Base-by-base conservation (phyloP, 2,113 vertebrate species). In the Festucalex cinctus region DNA sequence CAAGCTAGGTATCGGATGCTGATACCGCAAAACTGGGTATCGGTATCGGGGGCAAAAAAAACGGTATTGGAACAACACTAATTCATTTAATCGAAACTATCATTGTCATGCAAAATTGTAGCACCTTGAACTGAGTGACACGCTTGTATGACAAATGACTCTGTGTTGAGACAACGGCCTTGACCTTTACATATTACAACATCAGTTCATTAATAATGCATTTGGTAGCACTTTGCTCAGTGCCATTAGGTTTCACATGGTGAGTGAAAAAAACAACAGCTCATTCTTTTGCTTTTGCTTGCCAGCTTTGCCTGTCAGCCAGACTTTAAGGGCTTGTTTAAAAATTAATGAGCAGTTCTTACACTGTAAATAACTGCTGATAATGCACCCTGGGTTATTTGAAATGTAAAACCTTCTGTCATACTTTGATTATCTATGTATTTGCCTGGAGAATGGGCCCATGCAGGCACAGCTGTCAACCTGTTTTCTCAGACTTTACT, bases 281-380 rank as follows among this genome's bases (percentile, higher is more conserved):
- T 79, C 68, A 69, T 76, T 88, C 68, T 66, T 65, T 80, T 71
- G 66, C 81, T 83, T 86, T 81, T 73, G 71, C 80, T 89, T 75
- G 66, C 88, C 73, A 81, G 78, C 84, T 85, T 85, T 89, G 88
- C 80, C 86, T 89, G 86, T 91, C 88, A 90, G 84, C 66, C 66
- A 85, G 82, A 83, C 85, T 91, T 89, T 86, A 83, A 89, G 89
- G 90, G 85, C 72, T 81, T 82, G 75, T 88, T 88, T 86, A 91
- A 90, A 90, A 90, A 91, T 88, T 79, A 90, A 91, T 90, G 86
- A 91, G 81, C 73, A 66, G 66, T 68, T 79, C 85, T 87, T 88
- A 80, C 84, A 84, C 85, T 89, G 91, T 92, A 92, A 93, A 93
- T 91, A 91, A 88, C 85, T 87, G 82, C 84, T 79, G 86, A 88